These are phyloP conservation scores for Plodia interpunctella DNA, from an alignment of 1,140 invertebrate species.

Conservation along the genomic window DNA sequence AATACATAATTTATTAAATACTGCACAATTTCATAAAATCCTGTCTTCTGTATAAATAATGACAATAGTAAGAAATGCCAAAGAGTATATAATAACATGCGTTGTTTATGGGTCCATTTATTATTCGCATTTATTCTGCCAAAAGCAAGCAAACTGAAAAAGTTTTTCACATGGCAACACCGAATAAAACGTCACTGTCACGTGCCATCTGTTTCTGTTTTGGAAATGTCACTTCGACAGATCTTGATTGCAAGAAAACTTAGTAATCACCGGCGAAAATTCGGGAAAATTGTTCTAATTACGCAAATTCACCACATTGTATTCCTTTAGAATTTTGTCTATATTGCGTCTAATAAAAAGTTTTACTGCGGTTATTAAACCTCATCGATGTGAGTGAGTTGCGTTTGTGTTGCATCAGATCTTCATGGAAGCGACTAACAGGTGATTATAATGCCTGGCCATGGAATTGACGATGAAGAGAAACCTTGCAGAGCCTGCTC, in stretches of 20 bases:
- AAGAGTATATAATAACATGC: no score
- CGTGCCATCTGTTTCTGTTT: not conserved
- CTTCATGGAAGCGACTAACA: slow-evolving; percentile 7
- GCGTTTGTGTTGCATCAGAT: not conserved
- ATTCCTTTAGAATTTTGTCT: not conserved
- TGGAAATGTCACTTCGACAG: not conserved
- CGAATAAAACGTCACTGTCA: slow-evolving; percentile 5
- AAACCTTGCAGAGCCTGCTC: slow-evolving; percentile 82
- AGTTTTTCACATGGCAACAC: not conserved
- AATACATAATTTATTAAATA: no score
- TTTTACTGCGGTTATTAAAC: not conserved
- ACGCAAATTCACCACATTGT: not conserved
- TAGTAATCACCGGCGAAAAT: not conserved
- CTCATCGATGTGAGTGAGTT: not conserved
- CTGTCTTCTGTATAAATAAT: no score
- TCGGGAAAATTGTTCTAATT: not conserved
- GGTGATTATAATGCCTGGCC: slow-evolving; percentile 40
- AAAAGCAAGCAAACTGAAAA: no score
- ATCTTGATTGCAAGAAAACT: not conserved
- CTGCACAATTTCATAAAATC: no score
- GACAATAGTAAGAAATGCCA: no score
- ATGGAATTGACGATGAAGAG: slow-evolving; percentile 55
- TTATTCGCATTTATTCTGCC: no score
- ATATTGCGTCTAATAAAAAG: not conserved
- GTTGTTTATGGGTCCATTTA: no score